These are phyloP conservation scores for Struthio camelus DNA, from an alignment of 2,113 vertebrate species.

Conservation along the genomic window DNA sequence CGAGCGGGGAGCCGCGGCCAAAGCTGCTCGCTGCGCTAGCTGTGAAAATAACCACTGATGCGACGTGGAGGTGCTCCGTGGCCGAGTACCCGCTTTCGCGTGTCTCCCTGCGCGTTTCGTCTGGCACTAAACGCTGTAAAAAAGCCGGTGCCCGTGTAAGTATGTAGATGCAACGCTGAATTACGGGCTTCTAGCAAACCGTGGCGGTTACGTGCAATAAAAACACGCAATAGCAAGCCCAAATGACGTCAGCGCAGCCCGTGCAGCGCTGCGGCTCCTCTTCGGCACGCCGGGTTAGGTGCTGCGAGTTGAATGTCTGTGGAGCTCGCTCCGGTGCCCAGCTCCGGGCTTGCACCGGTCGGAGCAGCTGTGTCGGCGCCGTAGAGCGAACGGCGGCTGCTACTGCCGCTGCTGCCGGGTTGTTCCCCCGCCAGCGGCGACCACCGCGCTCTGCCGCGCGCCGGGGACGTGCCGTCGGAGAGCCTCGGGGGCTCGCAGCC, in stretches of 20 bases:
- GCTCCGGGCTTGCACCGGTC: rapidly evolving
- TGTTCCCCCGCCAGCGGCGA: rapidly evolving
- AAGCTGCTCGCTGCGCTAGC: neutral
- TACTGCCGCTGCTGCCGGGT: neutral
- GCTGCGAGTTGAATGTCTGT: neutral
- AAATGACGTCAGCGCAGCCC: neutral
- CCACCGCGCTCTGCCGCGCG: rapidly evolving
- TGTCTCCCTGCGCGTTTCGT: neutral
- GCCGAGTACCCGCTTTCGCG: neutral
- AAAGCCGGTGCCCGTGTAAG: neutral
- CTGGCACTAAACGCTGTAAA: neutral
- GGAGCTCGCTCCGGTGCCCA: neutral
- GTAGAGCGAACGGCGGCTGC: too few species aligned
- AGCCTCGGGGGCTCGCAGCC: neutral
- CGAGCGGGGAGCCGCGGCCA: neutral
- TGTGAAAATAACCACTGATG: neutral
- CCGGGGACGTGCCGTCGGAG: rapidly evolving
- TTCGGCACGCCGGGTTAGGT: neutral
- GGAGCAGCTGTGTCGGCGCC: neutral
- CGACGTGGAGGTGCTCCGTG: neutral
- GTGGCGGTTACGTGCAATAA: neutral
- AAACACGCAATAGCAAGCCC: neutral
- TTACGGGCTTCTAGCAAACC: neutral
- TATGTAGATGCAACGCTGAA: neutral
- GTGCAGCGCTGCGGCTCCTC: neutral